Evolutionary conservation across 2,113 vertebrate species (phyloP).

Genomic region (Chaetorhynchus papuensis): DNA sequence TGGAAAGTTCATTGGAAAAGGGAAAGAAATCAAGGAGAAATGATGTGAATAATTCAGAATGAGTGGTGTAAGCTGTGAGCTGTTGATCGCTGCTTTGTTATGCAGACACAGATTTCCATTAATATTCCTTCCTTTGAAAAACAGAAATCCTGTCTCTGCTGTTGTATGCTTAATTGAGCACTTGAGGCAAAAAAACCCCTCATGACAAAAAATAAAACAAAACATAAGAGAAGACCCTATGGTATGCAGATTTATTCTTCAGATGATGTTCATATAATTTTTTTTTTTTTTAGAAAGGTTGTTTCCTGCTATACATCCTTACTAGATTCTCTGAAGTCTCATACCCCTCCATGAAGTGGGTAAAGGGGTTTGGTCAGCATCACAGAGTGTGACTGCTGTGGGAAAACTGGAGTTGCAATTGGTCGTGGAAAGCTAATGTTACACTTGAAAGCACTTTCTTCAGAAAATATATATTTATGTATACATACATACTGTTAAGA

Average conservation of each 20-base stretch:
- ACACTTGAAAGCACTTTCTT: neutral
- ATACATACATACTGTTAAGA: neutral
- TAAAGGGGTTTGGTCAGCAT: neutral
- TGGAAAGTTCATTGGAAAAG: neutral
- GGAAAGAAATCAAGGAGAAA: neutral
- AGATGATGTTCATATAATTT: neutral
- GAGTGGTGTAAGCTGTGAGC: neutral
- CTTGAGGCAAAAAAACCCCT: neutral
- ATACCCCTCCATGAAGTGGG: neutral
- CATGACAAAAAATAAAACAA: neutral
- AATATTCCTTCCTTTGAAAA: constrained; percentile 8
- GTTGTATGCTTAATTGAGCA: constrained; percentile 21
- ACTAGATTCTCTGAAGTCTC: neutral
- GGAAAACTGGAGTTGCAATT: neutral
- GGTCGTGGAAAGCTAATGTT: neutral
- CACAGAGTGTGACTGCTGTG: neutral
- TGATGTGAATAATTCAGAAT: neutral
- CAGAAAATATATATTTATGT: neutral
- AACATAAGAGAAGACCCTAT: neutral
- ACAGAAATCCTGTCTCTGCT: neutral
- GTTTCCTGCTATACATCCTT: neutral
- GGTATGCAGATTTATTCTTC: neutral
- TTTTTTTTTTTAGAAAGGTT: neutral
- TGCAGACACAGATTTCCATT: neutral
- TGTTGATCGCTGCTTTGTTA: neutral